Evolutionary conservation across 2,888 invertebrate genomes (phyloP), one percentile per base, ranked within the genome.

Genomic region (Ophion slaviceki): DNA sequence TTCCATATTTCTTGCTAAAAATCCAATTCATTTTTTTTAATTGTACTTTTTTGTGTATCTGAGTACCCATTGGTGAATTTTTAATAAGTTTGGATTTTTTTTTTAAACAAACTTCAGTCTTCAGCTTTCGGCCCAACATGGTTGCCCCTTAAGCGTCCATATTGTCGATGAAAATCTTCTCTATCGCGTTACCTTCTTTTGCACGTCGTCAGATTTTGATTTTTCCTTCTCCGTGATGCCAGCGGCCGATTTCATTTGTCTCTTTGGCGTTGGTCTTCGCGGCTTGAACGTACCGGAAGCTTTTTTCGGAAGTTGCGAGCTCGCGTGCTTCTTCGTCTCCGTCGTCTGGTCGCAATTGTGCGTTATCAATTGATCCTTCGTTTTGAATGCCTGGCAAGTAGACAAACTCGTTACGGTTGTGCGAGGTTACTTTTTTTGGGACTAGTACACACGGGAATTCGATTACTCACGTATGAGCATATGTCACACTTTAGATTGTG

Each of bases 211-310:
- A 82, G 84, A 82, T 89, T 92, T 91, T 67, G 90, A 80, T 87
- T 92, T 93, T 47, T 93, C 92, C 86, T 93, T 93, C 20, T 93
- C 93, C 59, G 84, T 88, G 68, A 90, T 85, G 32, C 88, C 89
- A 85, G 84, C 83, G 74, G 86, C 86, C 57, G 87, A 88, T 75
- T 89, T 89, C 84, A 89, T 91, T 88, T 94, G 93, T 86, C 93
- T 91, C 88, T 92, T 92, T 80, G 93, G 93, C 71, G 93, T 93
- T 71, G 92, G 92, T 88, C 92, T 93, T 82, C 93, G 89, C 75
- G 93, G 92, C 72, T 94, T 94, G 78, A 93, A 93, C 20, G 93
- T 92, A 70, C 92, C 93, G 0, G 91, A 91, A n/a, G 92, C 92
- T 87, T 93, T 93, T 88, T 91, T 93, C 75, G 93, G 93, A 84